phyloP scores from a whole-genome alignment of 2,797 vertebrate genomes.

The Anniella stebbinsi region DNA sequence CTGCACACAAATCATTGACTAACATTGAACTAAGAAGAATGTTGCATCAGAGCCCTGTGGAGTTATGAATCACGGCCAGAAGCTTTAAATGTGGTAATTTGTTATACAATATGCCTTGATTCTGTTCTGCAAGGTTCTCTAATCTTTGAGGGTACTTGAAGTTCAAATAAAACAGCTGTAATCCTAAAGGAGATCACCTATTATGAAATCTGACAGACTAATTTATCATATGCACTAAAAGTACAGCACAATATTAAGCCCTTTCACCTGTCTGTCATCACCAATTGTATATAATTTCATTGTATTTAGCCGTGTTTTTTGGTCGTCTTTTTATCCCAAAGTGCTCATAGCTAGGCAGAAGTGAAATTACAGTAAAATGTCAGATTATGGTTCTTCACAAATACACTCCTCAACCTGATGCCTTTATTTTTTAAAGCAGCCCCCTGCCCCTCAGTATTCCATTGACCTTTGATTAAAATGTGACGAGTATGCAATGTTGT shows the following conservation, averaged over 20 bases:
- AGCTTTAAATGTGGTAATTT: constrained; percentile 14
- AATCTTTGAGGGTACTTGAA: constrained; percentile 42
- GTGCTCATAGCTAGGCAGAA: not conserved
- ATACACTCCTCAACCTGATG: not conserved
- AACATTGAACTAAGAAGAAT: not conserved
- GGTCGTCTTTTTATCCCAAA: constrained; percentile 3
- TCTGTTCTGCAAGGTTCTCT: constrained; percentile 11
- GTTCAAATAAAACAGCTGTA: constrained; percentile 16
- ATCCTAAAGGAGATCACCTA: constrained; percentile 33
- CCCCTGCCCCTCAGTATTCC: not conserved
- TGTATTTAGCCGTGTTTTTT: not conserved
- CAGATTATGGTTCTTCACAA: not conserved
- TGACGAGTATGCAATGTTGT: constrained; percentile 8
- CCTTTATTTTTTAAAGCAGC: constrained; percentile 11
- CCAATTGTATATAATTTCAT: constrained; percentile 22
- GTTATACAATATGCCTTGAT: constrained; percentile 38
- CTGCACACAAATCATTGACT: not conserved
- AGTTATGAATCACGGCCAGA: not conserved
- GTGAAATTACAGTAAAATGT: constrained; percentile 10
- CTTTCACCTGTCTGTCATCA: constrained; percentile 38
- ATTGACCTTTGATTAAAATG: constrained; percentile 2
- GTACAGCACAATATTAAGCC: constrained; percentile 37
- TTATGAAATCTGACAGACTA: constrained; percentile 33
- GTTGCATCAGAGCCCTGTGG: not conserved
- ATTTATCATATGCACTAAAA: constrained; percentile 44